These are phyloP conservation scores for Drosophila birchii DNA, from an alignment of 2,888 invertebrate species.

Conservation along the genomic window DNA sequence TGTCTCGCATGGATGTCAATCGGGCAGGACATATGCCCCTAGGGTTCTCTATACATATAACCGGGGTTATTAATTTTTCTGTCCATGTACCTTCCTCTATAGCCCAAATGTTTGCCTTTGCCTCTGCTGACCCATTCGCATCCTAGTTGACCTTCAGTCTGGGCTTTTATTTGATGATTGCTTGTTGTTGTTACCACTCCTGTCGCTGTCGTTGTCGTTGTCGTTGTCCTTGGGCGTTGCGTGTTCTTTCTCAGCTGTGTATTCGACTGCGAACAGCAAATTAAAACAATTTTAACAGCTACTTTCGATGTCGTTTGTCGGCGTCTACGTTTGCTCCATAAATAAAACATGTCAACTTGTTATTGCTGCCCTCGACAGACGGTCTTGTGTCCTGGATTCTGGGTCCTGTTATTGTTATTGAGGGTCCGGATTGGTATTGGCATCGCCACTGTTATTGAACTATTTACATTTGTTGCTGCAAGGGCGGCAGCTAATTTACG, in stretches of 20 bases:
- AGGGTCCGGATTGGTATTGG: constrained; percentile 34
- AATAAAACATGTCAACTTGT: constrained; percentile 82
- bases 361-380: constrained; percentile 55
- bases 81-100: background rate
- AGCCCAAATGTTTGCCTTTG: constrained; percentile 28
- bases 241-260: constrained; percentile 24
- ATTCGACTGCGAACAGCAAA: constrained; percentile 61
- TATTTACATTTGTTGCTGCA: constrained; percentile 78
- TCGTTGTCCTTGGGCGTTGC: constrained; percentile 13
- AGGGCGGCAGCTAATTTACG: constrained; percentile 68
- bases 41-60: background rate
- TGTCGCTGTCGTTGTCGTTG: constrained; percentile 13
- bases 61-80: background rate
- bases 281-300: constrained; percentile 82
- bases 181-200: constrained; percentile 26
- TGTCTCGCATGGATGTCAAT: background rate
- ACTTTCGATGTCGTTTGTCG: constrained; percentile 62
- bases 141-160: constrained; percentile 37
- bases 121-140: constrained; percentile 36
- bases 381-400: constrained; percentile 26
- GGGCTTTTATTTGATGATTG: constrained; percentile 37
- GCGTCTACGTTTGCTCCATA: constrained; percentile 72
- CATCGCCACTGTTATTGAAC: constrained; percentile 75
- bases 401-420: constrained; percentile 63
- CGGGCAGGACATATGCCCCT: background rate